Conservation (phyloP, 2,113 vertebrate species). For the Anseranas semipalmata region DNA sequence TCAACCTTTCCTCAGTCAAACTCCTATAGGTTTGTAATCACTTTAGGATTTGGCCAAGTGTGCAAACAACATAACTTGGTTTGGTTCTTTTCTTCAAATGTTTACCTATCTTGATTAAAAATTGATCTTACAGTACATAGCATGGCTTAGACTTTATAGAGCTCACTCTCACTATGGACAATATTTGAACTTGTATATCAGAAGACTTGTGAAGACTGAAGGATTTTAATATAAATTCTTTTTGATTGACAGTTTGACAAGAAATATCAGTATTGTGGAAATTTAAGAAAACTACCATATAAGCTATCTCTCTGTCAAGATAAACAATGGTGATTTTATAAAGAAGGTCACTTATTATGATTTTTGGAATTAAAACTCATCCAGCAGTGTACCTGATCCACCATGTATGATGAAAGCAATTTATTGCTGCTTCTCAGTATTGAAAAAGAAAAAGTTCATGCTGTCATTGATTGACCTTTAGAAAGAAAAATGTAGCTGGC, state of each 20-base stretch:
- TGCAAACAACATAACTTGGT: background rate
- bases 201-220: constrained; percentile 20
- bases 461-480: constrained; percentile 81
- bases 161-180: background rate
- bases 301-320: constrained; percentile 49
- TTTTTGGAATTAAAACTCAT: constrained; percentile 75
- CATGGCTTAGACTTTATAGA: background rate
- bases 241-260: constrained; percentile 60
- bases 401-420: constrained; percentile 66
- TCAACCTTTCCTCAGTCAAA: background rate
- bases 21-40: background rate
- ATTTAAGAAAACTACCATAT: constrained; percentile 45
- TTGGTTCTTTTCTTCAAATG: background rate
- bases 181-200: constrained; percentile 41
- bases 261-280: constrained; percentile 44
- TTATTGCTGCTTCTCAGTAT: constrained; percentile 72
- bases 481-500: constrained; percentile 72
- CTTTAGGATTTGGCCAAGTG: background rate
- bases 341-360: constrained; percentile 70
- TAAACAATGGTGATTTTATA: constrained; percentile 71
- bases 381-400: constrained; percentile 52
- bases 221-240: constrained; percentile 49
- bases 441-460: constrained; percentile 75
- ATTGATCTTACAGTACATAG: background rate
- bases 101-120: constrained; percentile 64